Conservation (phyloP, 2,888 invertebrate species). For the Dusona sp. region DNA sequence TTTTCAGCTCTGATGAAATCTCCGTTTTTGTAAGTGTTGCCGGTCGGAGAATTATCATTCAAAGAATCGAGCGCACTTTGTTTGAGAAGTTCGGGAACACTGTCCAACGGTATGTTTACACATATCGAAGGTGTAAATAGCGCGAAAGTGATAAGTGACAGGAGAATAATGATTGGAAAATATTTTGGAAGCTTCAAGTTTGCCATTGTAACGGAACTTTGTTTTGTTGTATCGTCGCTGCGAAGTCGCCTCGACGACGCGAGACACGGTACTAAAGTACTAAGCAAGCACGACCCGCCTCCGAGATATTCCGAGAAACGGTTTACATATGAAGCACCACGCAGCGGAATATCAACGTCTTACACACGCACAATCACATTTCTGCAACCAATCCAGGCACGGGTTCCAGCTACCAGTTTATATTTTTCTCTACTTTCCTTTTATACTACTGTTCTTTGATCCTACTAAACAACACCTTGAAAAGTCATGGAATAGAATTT, state of each 20-base stretch:
- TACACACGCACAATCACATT: neutral
- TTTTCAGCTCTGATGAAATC: slow-evolving; percentile 79
- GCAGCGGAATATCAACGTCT: neutral
- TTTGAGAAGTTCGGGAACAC: slow-evolving; percentile 74
- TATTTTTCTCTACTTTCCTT: neutral
- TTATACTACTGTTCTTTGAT: neutral
- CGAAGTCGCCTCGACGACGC: slow-evolving; percentile 30
- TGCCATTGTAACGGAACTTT: slow-evolving; percentile 34
- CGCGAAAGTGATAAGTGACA: slow-evolving; percentile 23
- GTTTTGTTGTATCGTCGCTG: neutral
- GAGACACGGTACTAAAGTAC: slow-evolving; percentile 24
- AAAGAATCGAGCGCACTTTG: slow-evolving; percentile 77
- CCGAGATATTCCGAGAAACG: neutral
- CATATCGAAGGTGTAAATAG: slow-evolving; percentile 51
- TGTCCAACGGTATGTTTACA: slow-evolving; percentile 72
- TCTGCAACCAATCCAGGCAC: neutral
- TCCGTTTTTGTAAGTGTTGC: slow-evolving; percentile 77
- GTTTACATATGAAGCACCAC: neutral
- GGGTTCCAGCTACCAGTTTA: neutral
- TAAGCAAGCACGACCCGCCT: too few species aligned
- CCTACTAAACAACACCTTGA: neutral
- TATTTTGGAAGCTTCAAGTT: slow-evolving; percentile 4
- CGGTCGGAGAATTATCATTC: slow-evolving; percentile 77
- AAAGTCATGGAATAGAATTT: neutral
- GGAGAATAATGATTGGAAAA: neutral